Evolutionary conservation across 2,888 invertebrate genomes (phyloP).

Genomic region (Ischnura elegans): DNA sequence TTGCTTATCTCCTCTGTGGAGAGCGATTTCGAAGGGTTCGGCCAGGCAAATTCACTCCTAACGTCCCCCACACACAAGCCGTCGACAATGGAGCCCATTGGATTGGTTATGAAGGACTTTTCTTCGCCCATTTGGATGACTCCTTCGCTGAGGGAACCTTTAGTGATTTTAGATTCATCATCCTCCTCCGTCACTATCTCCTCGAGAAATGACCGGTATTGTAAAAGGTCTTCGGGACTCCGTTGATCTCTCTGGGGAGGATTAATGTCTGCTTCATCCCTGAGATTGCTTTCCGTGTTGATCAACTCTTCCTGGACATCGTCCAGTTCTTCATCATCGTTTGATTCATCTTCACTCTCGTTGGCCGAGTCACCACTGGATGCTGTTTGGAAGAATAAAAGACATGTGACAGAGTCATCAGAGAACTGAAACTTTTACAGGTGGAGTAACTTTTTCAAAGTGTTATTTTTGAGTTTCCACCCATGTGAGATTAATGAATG

Average conservation of each 20-base stretch:
- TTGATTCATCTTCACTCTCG: conserved; percentile 54
- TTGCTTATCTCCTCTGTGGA: neutral
- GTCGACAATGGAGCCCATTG: neutral
- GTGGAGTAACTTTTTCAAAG: too few species aligned
- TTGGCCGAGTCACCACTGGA: conserved; percentile 26
- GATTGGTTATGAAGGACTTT: neutral
- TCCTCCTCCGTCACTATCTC: conserved; percentile 5
- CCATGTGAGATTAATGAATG: too few species aligned
- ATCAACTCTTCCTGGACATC: conserved; percentile 72
- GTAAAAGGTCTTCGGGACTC: conserved; percentile 81
- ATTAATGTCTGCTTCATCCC: conserved; percentile 23
- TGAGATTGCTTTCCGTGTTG: conserved; percentile 70
- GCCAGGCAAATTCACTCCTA: neutral
- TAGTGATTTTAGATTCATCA: neutral
- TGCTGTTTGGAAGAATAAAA: neutral
- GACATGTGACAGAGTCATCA: neutral
- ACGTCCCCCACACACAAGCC: neutral
- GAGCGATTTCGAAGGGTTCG: conserved; percentile 2
- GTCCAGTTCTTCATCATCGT: conserved; percentile 71
- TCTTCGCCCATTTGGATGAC: neutral
- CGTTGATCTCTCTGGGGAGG: conserved; percentile 75
- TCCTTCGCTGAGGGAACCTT: neutral
- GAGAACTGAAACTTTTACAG: too few species aligned
- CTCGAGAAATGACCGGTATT: conserved; percentile 73
- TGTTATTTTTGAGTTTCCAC: too few species aligned